These are phyloP conservation scores for Pammene aurita DNA, from an alignment of 2,888 invertebrate species.

Conservation along the genomic window DNA sequence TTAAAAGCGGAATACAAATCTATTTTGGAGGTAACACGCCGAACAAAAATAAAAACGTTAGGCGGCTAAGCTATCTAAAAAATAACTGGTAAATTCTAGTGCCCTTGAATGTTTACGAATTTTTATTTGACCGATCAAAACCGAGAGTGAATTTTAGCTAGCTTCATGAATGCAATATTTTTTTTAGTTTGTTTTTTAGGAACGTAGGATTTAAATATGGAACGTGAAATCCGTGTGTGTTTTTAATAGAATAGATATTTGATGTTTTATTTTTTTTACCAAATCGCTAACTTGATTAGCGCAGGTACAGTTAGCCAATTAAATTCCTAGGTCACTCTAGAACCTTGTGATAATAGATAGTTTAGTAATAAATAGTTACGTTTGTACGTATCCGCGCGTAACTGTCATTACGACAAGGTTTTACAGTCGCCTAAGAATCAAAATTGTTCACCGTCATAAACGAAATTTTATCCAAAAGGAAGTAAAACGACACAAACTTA, in stretches of 20 bases:
- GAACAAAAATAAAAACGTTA: conserved; percentile 15
- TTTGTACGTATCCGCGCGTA: too few relatives aligned
- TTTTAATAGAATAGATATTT: conserved; percentile 1
- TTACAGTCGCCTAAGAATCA: too few relatives aligned
- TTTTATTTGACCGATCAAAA: conserved; percentile 33
- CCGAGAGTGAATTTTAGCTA: conserved; percentile 36
- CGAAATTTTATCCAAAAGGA: too few relatives aligned
- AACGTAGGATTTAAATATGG: conserved; percentile 13
- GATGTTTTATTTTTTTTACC: neutral
- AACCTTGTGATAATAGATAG: too few relatives aligned
- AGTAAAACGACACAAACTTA: too few relatives aligned
- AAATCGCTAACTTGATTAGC: too few relatives aligned
- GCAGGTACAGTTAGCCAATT: too few relatives aligned
- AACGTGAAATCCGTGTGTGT: neutral
- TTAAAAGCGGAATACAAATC: neutral
- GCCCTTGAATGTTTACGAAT: conserved; percentile 28
- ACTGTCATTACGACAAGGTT: too few relatives aligned
- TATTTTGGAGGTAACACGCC: neutral
- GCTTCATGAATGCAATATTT: conserved; percentile 12
- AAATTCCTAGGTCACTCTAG: too few relatives aligned
- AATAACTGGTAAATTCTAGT: conserved; percentile 14
- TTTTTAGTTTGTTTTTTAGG: conserved; percentile 22
- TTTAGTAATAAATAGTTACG: too few relatives aligned
- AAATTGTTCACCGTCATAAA: too few relatives aligned
- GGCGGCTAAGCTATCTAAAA: conserved; percentile 27